These are phyloP conservation scores for Aphelinus certus DNA, from an alignment of 1,140 invertebrate species.

Conservation along the genomic window DNA sequence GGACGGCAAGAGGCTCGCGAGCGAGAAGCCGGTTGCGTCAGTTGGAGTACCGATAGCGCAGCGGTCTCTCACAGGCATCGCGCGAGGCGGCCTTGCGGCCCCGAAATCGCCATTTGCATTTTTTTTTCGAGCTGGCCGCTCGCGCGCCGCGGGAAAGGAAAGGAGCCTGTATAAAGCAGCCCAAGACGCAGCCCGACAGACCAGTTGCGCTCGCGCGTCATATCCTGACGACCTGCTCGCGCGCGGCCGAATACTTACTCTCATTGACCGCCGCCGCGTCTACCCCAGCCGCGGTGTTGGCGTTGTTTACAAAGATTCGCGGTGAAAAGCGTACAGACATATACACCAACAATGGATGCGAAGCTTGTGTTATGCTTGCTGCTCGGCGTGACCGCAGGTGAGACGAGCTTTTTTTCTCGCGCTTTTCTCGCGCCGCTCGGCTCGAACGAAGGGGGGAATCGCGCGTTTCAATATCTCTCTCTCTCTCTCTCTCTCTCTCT, in stretches of 20 bases:
- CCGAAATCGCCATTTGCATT: slow-evolving; percentile 31
- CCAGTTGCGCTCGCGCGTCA: slow-evolving; percentile 7
- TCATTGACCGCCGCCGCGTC: no score
- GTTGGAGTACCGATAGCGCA: slow-evolving; percentile 3
- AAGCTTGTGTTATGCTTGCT: slow-evolving; percentile 15
- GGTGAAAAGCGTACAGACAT: no score
- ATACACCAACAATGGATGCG: not conserved
- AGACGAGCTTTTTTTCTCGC: not conserved
- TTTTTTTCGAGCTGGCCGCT: not conserved
- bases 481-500: no score
- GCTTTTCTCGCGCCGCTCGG: no score
- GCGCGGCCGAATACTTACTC: no score
- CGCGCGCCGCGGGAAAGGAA: slow-evolving; percentile 2
- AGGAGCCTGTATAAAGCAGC: slow-evolving; percentile 23
- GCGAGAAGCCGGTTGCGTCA: slow-evolving; percentile 21
- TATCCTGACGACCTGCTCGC: no score
- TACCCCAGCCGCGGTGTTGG: no score
- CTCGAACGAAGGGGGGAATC: not conserved
- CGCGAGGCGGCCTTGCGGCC: slow-evolving; percentile 17
- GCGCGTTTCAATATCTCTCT: no score
- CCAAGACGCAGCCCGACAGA: not conserved
- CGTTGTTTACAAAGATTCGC: no score
- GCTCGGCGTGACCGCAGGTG: not conserved
- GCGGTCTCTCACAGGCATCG: not conserved
- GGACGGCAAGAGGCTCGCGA: no score